Evolutionary conservation across 2,888 invertebrate genomes (phyloP).

Genomic region (Junonia oenone): DNA sequence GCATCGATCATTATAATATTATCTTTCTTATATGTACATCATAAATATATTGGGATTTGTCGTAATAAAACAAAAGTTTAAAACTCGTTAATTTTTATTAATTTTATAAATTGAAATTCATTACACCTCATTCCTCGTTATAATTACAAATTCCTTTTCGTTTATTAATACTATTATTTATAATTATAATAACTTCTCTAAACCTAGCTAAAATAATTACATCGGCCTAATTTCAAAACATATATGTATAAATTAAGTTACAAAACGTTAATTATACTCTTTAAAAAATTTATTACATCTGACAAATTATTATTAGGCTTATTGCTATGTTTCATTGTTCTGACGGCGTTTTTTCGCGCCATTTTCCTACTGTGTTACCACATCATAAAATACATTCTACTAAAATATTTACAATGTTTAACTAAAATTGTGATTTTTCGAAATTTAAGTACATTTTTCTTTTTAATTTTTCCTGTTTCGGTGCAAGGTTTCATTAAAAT

Average conservation of each 20-base stretch:
- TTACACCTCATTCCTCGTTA: constrained; percentile 68
- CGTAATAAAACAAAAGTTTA: constrained; percentile 41
- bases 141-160: constrained; percentile 77
- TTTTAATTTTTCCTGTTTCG: constrained; percentile 15
- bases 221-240: constrained; percentile 61
- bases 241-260: constrained; percentile 60
- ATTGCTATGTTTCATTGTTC: constrained; percentile 57
- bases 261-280: constrained; percentile 58
- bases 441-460: constrained; percentile 39
- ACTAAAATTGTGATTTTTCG: constrained; percentile 18
- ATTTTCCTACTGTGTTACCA: constrained; percentile 42
- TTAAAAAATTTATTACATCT: constrained; percentile 40
- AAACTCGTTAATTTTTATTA: constrained; percentile 79
- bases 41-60: too few species aligned
- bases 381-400: constrained; percentile 34
- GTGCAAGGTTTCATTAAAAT: constrained; percentile 23
- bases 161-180: constrained; percentile 64
- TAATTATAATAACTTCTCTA: constrained; percentile 65
- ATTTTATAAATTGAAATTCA: constrained; percentile 79
- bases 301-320: constrained; percentile 48
- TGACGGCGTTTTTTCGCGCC: constrained; percentile 34
- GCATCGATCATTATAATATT: constrained; percentile 27
- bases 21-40: too few species aligned
- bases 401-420: constrained; percentile 43
- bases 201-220: constrained; percentile 64